A percentile compares a stretch with the other conserved stretches of the same genome.
phyloP scores from a whole-genome alignment of 2,888 invertebrate species.

The Seladonia tumulorum region DNA sequence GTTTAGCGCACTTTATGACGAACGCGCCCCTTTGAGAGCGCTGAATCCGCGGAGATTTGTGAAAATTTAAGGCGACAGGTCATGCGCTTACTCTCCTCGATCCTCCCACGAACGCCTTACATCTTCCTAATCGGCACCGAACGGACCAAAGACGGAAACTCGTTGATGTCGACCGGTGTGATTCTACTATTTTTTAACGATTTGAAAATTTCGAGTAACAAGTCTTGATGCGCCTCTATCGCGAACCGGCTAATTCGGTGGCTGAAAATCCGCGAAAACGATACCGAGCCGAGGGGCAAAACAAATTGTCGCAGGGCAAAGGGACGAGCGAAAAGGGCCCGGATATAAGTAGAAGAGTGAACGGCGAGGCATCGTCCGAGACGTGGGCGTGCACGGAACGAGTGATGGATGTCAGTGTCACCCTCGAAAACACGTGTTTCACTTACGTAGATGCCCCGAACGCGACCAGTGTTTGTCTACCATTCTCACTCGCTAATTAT shows the following conservation, averaged over 20 bases:
- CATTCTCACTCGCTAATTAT: slow-evolving; percentile 81
- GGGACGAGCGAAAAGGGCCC: slow-evolving; percentile 22
- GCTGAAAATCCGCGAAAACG: slow-evolving; percentile 62
- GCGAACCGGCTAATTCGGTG: slow-evolving; percentile 49
- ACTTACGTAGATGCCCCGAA: slow-evolving; percentile 68
- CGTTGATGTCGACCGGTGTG: too few relatives aligned
- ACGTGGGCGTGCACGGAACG: slow-evolving; percentile 69
- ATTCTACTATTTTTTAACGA: too few relatives aligned
- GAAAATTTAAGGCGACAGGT: background rate
- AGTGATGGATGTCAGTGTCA: slow-evolving; percentile 83
- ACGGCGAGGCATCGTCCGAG: slow-evolving; percentile 49
- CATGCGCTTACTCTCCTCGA: background rate
- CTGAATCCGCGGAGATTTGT: background rate
- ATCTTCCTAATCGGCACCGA: background rate
- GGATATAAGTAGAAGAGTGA: slow-evolving; percentile 60
- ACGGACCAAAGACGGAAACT: too few relatives aligned
- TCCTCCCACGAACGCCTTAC: background rate
- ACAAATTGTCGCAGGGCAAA: slow-evolving; percentile 55
- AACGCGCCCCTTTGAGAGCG: background rate
- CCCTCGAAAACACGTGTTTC: slow-evolving; percentile 80
- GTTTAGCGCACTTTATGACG: background rate
- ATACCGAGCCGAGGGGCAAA: slow-evolving; percentile 39
- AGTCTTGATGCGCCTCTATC: background rate
- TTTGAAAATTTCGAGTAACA: background rate
- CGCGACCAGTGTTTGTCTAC: slow-evolving; percentile 79